These are phyloP conservation scores for Anoncus sp. DNA, from an alignment of 2,888 invertebrate species.

Conservation along the genomic window DNA sequence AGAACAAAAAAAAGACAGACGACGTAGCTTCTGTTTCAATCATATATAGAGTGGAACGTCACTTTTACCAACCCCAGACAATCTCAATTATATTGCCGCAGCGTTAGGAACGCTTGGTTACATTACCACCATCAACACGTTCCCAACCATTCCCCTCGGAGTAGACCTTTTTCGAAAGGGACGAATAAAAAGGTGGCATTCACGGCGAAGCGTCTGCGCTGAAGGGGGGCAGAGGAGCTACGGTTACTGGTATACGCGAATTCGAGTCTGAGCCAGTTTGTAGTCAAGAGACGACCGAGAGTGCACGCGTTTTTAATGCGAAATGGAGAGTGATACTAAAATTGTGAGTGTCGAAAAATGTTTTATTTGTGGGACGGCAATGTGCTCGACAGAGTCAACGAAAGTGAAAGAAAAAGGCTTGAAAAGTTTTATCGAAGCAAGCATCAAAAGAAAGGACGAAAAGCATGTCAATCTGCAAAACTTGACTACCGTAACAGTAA, in stretches of 20 bases:
- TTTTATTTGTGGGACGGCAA: not conserved
- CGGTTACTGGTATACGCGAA: not conserved
- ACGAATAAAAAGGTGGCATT: not conserved
- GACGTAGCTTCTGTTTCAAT: no score
- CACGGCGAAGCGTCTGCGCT: not conserved
- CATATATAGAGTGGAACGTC: no score
- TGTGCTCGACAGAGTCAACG: not conserved
- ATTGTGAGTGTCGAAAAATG: not conserved
- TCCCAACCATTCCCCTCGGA: no score
- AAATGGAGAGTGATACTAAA: not conserved
- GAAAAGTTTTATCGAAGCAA: conserved; percentile 23
- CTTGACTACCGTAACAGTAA: conserved; percentile 24
- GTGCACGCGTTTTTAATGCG: not conserved
- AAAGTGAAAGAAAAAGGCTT: conserved; percentile 33
- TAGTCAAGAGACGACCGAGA: not conserved
- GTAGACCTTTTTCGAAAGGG: not conserved
- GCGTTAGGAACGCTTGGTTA: no score
- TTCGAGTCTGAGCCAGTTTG: not conserved
- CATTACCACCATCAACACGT: no score
- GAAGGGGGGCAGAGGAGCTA: not conserved
- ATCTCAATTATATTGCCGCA: no score
- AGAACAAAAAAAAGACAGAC: no score
- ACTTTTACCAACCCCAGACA: no score
- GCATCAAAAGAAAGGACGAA: conserved; percentile 34
- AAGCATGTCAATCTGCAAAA: conserved; percentile 30